These are phyloP conservation scores for Ecdyonurus torrentis DNA, from an alignment of 2,888 invertebrate genomes.

Conservation along the genomic window DNA sequence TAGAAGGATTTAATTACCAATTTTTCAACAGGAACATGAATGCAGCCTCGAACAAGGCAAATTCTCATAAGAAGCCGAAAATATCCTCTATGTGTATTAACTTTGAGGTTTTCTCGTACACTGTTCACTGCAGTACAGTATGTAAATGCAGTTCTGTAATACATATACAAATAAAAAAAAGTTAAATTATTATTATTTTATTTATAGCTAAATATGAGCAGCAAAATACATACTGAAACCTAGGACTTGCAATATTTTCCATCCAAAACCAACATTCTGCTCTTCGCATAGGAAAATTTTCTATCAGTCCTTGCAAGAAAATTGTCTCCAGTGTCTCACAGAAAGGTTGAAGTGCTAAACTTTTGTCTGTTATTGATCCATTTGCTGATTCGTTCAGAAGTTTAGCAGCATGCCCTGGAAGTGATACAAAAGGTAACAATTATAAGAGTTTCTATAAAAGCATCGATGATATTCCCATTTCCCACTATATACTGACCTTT, in stretches of 20 bases:
- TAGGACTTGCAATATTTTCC: slow-evolving; percentile 28
- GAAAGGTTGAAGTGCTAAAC: slow-evolving; percentile 29
- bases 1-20: slow-evolving; percentile 25
- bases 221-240: slow-evolving; percentile 16
- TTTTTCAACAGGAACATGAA: slow-evolving; percentile 34
- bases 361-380: slow-evolving; percentile 29
- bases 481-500: slow-evolving; percentile 35
- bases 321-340: slow-evolving; percentile 38
- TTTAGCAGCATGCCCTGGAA: slow-evolving; percentile 26
- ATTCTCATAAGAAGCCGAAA: slow-evolving; percentile 32
- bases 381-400: slow-evolving; percentile 21
- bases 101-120: slow-evolving; percentile 26
- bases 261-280: slow-evolving; percentile 37
- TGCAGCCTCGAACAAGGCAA: slow-evolving; percentile 32
- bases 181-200: slow-evolving; percentile 9
- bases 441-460: slow-evolving; percentile 3
- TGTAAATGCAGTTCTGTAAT: slow-evolving; percentile 23
- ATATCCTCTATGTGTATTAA: slow-evolving; percentile 28
- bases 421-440: slow-evolving; percentile 9
- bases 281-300: slow-evolving; percentile 23
- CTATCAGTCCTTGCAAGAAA: slow-evolving; percentile 34
- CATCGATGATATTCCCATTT: no score
- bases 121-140: slow-evolving; percentile 30
- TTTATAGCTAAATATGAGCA: slow-evolving; percentile 1
- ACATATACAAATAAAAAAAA: background rate